Evolutionary conservation across 1,140 invertebrate genomes (phyloP).

Genomic region (Tenebrio molitor): DNA sequence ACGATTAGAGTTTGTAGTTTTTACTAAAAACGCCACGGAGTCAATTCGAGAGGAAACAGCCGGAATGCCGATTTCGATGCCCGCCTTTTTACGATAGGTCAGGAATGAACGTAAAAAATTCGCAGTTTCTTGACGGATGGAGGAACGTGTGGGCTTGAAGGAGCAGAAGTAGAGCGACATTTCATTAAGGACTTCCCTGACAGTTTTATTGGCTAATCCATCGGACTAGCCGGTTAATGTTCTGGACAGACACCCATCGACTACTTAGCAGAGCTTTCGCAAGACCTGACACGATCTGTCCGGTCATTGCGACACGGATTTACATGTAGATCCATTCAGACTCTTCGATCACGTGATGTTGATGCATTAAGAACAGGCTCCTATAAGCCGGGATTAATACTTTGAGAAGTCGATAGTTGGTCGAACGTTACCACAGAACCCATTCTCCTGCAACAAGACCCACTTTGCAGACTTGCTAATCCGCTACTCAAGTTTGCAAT

Average conservation of each 20-base stretch:
- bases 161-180: constrained; percentile 25
- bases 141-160: constrained; percentile 25
- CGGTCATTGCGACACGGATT: constrained; percentile 36
- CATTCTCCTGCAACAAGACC: constrained; percentile 25
- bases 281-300: constrained; percentile 29
- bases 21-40: background rate
- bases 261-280: constrained; percentile 33
- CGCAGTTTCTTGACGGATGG: background rate
- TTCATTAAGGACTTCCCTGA: constrained; percentile 45
- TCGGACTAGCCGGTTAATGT: constrained; percentile 43
- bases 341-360: constrained; percentile 36
- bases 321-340: constrained; percentile 41
- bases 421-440: constrained; percentile 29
- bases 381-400: constrained; percentile 29
- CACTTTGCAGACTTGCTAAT: constrained; percentile 32
- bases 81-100: background rate
- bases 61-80: too few relatives aligned
- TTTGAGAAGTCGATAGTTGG: constrained; percentile 40
- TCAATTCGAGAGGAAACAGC: too few relatives aligned
- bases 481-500: constrained; percentile 7
- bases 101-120: background rate
- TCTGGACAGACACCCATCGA: constrained; percentile 43
- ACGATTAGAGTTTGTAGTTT: too few relatives aligned
- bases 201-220: constrained; percentile 56
- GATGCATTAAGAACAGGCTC: constrained; percentile 13